These are phyloP conservation scores for Atrina japonica DNA, from an alignment of 2,888 invertebrate genomes.

Conservation along the genomic window DNA sequence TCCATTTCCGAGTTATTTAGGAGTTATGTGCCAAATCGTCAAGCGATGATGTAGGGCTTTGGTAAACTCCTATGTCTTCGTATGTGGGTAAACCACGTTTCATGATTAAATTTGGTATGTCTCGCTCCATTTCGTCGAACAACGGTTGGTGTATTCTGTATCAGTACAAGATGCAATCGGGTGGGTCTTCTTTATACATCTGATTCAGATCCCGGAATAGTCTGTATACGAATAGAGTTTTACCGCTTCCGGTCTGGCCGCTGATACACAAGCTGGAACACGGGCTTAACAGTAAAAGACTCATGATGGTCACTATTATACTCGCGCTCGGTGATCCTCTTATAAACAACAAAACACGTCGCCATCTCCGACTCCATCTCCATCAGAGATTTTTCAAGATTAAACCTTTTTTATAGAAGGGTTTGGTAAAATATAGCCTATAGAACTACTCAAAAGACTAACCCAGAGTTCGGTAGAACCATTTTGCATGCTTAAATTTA, in stretches of 20 bases:
- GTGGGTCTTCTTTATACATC: constrained; percentile 45
- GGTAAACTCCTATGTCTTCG: constrained; percentile 42
- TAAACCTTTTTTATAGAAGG: constrained; percentile 1
- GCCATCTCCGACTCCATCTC: too few species aligned
- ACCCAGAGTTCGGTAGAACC: constrained; percentile 2
- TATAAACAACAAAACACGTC: too few species aligned
- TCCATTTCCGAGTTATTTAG: constrained; percentile 27
- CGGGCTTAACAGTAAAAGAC: constrained; percentile 43
- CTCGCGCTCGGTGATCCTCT: too few species aligned
- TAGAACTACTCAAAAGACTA: constrained; percentile 10
- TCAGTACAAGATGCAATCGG: constrained; percentile 37
- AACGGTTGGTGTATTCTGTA: constrained; percentile 51
- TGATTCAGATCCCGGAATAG: constrained; percentile 29
- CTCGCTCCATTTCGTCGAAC: constrained; percentile 46
- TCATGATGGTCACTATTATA: too few species aligned
- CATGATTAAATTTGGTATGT: constrained; percentile 41
- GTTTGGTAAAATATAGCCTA: constrained; percentile 7
- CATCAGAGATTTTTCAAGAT: too few species aligned
- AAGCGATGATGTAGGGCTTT: constrained; percentile 35
- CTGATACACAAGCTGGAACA: constrained; percentile 47
- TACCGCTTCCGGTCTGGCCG: constrained; percentile 42
- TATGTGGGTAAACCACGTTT: constrained; percentile 42
- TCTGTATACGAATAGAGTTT: constrained; percentile 44
- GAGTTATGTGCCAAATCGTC: constrained; percentile 46
- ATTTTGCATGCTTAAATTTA: neutral